These are phyloP conservation scores for Calcarius lapponicus DNA, from an alignment of 2,797 vertebrate genomes.

Conservation along the genomic window DNA sequence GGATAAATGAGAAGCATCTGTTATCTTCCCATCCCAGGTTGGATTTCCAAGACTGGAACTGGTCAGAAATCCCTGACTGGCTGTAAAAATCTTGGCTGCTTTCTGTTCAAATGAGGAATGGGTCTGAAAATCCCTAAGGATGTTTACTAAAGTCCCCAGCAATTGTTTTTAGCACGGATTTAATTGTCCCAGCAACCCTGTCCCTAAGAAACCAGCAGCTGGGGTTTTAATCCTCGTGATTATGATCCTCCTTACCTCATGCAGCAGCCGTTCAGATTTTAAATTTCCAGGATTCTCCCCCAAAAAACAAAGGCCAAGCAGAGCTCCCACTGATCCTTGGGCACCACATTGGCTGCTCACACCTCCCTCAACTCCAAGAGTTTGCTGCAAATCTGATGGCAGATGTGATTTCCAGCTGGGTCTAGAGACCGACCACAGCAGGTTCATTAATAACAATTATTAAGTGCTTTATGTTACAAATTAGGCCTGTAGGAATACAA, in stretches of 20 bases:
- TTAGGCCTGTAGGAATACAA: constrained; percentile 74
- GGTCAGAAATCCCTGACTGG: neutral
- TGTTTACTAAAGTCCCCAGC: neutral
- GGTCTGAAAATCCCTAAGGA: neutral
- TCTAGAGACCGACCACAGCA: constrained; percentile 71
- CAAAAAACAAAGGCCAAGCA: neutral
- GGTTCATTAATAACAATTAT: constrained; percentile 84
- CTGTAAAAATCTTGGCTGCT: neutral
- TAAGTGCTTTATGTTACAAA: constrained; percentile 80
- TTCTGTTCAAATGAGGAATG: neutral
- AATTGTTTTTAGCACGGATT: neutral
- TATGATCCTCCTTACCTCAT: neutral
- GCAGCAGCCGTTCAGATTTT: neutral
- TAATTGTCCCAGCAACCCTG: neutral
- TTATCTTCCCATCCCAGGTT: neutral
- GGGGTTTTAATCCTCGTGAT: neutral
- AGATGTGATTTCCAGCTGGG: constrained; percentile 81
- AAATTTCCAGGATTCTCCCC: neutral
- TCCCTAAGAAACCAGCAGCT: neutral
- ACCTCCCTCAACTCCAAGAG: neutral
- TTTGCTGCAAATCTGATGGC: constrained; percentile 46
- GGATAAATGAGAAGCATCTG: neutral
- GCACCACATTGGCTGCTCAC: neutral
- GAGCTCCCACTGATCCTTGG: fast-evolving
- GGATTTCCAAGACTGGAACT: neutral